Percentiles rank a stretch among this genome's conserved stretches.
Conservation (phyloP, 2,113 vertebrate species). For the Geothlypis trichas region DNA sequence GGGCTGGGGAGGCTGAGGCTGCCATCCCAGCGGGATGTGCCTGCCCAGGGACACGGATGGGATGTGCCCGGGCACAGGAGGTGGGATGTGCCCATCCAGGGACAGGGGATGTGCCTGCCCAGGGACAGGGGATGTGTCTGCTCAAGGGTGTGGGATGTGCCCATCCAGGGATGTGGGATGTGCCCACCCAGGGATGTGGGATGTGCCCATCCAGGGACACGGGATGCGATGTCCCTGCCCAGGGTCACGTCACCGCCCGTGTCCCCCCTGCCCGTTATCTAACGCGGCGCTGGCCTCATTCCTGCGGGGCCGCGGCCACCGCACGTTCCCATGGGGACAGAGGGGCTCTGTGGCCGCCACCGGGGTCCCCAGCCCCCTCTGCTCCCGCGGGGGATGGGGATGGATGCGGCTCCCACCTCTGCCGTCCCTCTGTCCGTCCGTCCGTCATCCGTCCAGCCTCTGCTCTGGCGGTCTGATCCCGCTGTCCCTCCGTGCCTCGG, state of each 20-base stretch:
- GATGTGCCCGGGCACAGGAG: too few relatives aligned
- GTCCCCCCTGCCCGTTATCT: not conserved
- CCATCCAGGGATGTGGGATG: too few relatives aligned
- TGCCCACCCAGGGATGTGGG: not conserved
- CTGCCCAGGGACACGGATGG: too few relatives aligned
- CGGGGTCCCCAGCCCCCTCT: accelerated
- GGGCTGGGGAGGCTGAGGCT: not conserved
- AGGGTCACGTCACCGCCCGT: accelerated
- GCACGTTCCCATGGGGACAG: accelerated
- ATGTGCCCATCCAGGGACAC: not conserved
- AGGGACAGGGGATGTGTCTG: too few relatives aligned
- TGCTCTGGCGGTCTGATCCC: accelerated
- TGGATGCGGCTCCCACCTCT: not conserved
- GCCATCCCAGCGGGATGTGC: too few relatives aligned
- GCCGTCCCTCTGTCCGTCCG: accelerated
- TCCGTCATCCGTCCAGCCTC: accelerated
- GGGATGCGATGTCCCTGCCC: not conserved
- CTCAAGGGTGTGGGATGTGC: too few relatives aligned
- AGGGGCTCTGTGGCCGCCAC: not conserved
- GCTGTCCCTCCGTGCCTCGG: not conserved
- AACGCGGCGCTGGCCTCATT: not conserved
- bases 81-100: too few relatives aligned
- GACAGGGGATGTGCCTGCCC: too few relatives aligned
- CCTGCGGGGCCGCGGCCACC: accelerated
- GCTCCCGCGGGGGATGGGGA: not conserved